phyloP scores from a whole-genome alignment of 1,140 invertebrate species.

The Atta colombica region DNA sequence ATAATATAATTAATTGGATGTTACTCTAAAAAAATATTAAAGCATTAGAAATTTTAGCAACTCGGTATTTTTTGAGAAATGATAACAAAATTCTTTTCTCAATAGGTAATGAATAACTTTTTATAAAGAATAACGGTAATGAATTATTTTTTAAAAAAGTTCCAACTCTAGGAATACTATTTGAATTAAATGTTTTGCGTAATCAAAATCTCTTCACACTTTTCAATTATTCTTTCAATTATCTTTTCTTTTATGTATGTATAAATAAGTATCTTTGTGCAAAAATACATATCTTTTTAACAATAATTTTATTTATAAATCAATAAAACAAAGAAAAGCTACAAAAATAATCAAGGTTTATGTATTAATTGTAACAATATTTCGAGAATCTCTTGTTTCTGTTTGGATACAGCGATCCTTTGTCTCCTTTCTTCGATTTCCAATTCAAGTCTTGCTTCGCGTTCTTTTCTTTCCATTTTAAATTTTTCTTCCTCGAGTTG shows the following conservation, averaged over 20 bases:
- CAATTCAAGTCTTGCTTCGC: slow-evolving; percentile 40
- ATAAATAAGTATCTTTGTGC: neutral
- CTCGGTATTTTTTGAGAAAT: too few relatives aligned
- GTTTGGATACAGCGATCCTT: slow-evolving; percentile 37
- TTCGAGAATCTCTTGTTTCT: slow-evolving; percentile 54
- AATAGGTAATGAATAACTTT: too few relatives aligned
- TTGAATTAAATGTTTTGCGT: too few relatives aligned
- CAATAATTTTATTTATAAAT: slow-evolving; percentile 57
- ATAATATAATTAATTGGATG: too few relatives aligned
- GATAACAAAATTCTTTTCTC: too few relatives aligned
- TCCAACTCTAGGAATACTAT: too few relatives aligned
- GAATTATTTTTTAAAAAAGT: too few relatives aligned
- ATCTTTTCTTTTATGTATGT: neutral
- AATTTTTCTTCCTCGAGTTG: slow-evolving; percentile 55
- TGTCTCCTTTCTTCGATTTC: slow-evolving; percentile 57
- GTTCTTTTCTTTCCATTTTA: slow-evolving; percentile 43
- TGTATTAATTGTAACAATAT: slow-evolving; percentile 59
- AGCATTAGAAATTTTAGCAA: too few relatives aligned
- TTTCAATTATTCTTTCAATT: too few relatives aligned
- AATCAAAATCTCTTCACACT: neutral
- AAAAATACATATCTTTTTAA: slow-evolving; percentile 6
- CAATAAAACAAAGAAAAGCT: slow-evolving; percentile 40
- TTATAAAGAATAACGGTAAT: too few relatives aligned
- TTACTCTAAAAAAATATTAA: too few relatives aligned
- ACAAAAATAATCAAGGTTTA: slow-evolving; percentile 62